Evolutionary conservation across 2,797 vertebrate genomes (phyloP), one percentile per base, ranked within the genome.

Genomic region (Sebastes baramenuke): DNA sequence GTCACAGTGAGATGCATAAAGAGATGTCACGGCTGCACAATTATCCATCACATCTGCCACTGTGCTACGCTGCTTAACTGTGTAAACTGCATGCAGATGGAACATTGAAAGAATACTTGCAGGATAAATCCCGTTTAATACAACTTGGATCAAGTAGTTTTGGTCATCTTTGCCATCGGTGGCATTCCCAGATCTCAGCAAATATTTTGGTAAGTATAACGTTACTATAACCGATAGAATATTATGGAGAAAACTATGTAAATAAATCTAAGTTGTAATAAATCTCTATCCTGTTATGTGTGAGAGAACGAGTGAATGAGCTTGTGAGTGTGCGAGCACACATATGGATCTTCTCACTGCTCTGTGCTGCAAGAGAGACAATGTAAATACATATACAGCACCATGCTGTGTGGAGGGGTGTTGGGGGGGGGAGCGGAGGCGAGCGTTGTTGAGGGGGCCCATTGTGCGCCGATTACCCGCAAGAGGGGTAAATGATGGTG

Each of bases 381-480:
- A 62, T 70, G 67, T 77, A 78, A 82, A 88, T 72, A 87, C 81
- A 82, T 73, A 54, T 73, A 58, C 18, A 20, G 74, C 72, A 58
- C 68, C 82, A 69, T 46, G 74, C 87, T 79, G 88, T 30, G 84
- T 42, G 65, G 60, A 73, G 64, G 52, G 72, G 32, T 72, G 84
- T 20, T 54, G 60, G 66, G 78, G 55, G 56, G 67, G 55, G 77
- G 58, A 2, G 46, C 52, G 76, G 72, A 61, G 80, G 72, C 72
- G 32, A 46, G 77, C 36, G 49, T 73, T 80, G 65, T 80, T 80
- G 85, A 88, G 85, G 92, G 83, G 77, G 70, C 84, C 90, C 90
- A 93, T 91, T 93, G 88, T 94, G 91, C 67, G 3, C 34, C 20
- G 59, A 88, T 92, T 89, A 92, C 77, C 75, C 60, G 20, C 77